Conservation (phyloP, 2,888 invertebrate species). For the Amphipyra tragopoginis region DNA sequence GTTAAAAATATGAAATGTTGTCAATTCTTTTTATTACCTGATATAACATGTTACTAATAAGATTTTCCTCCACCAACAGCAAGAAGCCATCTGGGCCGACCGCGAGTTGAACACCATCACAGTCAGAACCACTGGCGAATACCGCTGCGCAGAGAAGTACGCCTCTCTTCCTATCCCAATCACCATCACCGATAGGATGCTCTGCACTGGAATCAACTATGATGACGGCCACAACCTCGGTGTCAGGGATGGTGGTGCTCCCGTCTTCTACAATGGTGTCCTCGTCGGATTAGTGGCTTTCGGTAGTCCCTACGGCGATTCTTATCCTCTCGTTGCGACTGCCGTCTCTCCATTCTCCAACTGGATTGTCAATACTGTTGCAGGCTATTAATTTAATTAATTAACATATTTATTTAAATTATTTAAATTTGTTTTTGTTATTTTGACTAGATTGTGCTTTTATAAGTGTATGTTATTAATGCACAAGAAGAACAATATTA, state of each 20-base stretch:
- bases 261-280: constrained; percentile 72
- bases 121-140: constrained; percentile 72
- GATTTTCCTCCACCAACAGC: constrained; percentile 47
- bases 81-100: constrained; percentile 58
- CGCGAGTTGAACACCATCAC: constrained; percentile 63
- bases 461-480: too few relatives aligned
- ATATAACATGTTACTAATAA: neutral
- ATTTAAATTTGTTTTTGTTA: too few relatives aligned
- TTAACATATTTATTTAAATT: neutral
- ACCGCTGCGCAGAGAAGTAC: constrained; percentile 71
- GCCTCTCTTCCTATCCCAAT: constrained; percentile 14
- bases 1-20: too few relatives aligned
- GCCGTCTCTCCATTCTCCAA: constrained; percentile 25
- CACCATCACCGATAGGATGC: constrained; percentile 67
- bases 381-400: neutral
- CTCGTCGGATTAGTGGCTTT: constrained; percentile 67
- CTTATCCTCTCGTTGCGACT: constrained; percentile 29
- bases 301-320: constrained; percentile 22
- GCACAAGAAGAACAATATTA: too few relatives aligned
- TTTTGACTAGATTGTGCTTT: too few relatives aligned
- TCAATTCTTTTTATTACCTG: too few relatives aligned
- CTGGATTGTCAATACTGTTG: constrained; percentile 35
- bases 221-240: constrained; percentile 60
- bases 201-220: constrained; percentile 67
- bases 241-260: constrained; percentile 79